Percentiles rank a stretch among this genome's conserved stretches.
These are phyloP conservation scores for Acromyrmex charruanus DNA, from an alignment of 1,140 invertebrate genomes.

Conservation along the genomic window DNA sequence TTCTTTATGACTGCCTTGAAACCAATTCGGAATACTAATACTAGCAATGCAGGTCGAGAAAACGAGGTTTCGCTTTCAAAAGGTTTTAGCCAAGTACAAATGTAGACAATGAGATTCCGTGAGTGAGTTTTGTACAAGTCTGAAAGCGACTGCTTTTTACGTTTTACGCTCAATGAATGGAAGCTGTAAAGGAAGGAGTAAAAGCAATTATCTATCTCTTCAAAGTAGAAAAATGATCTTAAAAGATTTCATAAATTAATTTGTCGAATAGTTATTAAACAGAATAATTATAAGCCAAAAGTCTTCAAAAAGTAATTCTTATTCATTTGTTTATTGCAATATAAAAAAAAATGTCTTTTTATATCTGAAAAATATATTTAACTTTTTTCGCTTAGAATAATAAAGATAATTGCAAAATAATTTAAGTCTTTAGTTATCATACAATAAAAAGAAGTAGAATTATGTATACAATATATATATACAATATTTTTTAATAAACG, in stretches of 20 bases:
- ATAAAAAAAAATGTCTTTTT: neutral
- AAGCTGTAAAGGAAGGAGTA: neutral
- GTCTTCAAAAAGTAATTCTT: neutral
- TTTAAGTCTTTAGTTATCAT: neutral
- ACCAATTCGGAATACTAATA: conserved; percentile 55
- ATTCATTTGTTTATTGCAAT: neutral
- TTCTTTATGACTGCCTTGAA: conserved; percentile 37
- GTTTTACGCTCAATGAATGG: conserved; percentile 36
- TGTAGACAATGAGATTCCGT: conserved; percentile 50
- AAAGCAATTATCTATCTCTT: conserved; percentile 5
- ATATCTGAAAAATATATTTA: neutral
- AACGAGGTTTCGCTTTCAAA: conserved; percentile 51
- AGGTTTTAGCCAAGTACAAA: conserved; percentile 9
- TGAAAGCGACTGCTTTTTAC: conserved; percentile 38
- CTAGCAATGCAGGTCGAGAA: conserved; percentile 27
- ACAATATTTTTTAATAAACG: neutral
- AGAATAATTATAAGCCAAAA: neutral
- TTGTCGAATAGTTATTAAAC: neutral
- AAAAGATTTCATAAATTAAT: neutral
- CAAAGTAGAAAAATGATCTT: neutral
- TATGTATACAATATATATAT: neutral
- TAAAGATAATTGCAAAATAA: neutral
- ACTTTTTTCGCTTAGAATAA: neutral
- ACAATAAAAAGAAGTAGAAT: neutral
- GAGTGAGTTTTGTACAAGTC: conserved; percentile 20